Percentiles rank a stretch among this genome's conserved stretches.
These are phyloP conservation scores for Sphinx pinastri DNA, from an alignment of 2,888 invertebrate genomes.

Conservation along the genomic window DNA sequence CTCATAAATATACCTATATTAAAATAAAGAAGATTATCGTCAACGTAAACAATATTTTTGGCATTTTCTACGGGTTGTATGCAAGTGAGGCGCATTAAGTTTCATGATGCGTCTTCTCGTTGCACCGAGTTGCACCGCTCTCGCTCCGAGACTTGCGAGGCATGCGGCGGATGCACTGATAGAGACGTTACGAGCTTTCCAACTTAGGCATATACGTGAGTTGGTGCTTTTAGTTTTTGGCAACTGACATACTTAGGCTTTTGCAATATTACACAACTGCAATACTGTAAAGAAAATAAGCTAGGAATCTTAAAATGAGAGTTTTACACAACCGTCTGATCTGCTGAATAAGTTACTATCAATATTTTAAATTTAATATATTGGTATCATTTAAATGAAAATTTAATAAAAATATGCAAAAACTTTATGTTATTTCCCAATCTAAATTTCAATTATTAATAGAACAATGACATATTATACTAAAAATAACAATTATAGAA, in stretches of 20 bases:
- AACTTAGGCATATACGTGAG: slow-evolving; percentile 4
- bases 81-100: slow-evolving; percentile 1
- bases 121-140: not conserved
- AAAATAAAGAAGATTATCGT: slow-evolving; percentile 5
- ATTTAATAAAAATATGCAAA: too few species aligned
- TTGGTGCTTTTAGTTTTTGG: slow-evolving; percentile 19
- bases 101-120: slow-evolving; percentile 5
- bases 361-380: too few species aligned
- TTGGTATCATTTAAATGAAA: too few species aligned
- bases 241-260: slow-evolving; percentile 1
- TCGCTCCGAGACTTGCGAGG: slow-evolving; percentile 15
- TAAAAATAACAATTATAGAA: too few species aligned
- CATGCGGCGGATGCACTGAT: slow-evolving; percentile 18
- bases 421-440: too few species aligned
- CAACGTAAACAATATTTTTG: slow-evolving; percentile 11
- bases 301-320: not conserved
- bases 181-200: slow-evolving; percentile 11
- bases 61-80: slow-evolving; percentile 1
- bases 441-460: too few species aligned
- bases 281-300: not conserved
- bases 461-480: too few species aligned
- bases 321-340: not conserved
- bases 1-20: not conserved
- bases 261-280: not conserved
- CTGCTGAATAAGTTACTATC: too few species aligned